phyloP scores from a whole-genome alignment of 2,888 invertebrate genomes.

The Cyclophora punctaria region DNA sequence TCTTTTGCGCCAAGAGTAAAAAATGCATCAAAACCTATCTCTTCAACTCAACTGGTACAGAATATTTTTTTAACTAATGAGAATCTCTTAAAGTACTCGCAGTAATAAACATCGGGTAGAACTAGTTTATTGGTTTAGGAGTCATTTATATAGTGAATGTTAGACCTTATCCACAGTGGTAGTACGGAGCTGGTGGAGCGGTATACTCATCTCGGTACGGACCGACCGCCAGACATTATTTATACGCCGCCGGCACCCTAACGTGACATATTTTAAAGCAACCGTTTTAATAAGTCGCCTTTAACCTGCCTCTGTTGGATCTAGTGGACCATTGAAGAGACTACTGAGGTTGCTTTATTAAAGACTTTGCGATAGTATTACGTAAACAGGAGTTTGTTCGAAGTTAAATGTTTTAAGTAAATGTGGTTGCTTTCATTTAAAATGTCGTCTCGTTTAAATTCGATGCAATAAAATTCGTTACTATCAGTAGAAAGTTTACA shows the following conservation, averaged over 20 bases:
- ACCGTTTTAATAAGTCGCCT: slow-evolving; percentile 68
- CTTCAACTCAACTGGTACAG: no score
- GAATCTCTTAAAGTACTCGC: neutral
- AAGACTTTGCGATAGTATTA: no score
- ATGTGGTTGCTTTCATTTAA: no score
- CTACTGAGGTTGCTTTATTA: slow-evolving; percentile 1
- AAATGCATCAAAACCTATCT: no score
- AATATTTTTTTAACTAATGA: no score
- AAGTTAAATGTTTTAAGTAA: no score
- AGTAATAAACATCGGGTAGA: slow-evolving; percentile 2
- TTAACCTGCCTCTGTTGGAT: slow-evolving; percentile 45
- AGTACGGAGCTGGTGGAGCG: slow-evolving; percentile 4
- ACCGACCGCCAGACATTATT: slow-evolving; percentile 53
- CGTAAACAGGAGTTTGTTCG: no score
- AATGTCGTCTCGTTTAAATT: no score
- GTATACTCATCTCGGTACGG: slow-evolving; percentile 32
- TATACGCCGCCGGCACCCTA: slow-evolving; percentile 53
- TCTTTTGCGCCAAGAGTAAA: no score
- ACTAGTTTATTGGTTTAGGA: slow-evolving; percentile 6
- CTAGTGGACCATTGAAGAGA: slow-evolving; percentile 28
- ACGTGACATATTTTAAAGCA: slow-evolving; percentile 70
- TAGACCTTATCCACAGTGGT: slow-evolving; percentile 25
- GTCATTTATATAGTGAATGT: neutral
- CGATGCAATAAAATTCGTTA: no score
- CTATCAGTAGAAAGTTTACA: no score